Conservation (phyloP, 2,113 vertebrate species). For the Psettodes erumei region DNA sequence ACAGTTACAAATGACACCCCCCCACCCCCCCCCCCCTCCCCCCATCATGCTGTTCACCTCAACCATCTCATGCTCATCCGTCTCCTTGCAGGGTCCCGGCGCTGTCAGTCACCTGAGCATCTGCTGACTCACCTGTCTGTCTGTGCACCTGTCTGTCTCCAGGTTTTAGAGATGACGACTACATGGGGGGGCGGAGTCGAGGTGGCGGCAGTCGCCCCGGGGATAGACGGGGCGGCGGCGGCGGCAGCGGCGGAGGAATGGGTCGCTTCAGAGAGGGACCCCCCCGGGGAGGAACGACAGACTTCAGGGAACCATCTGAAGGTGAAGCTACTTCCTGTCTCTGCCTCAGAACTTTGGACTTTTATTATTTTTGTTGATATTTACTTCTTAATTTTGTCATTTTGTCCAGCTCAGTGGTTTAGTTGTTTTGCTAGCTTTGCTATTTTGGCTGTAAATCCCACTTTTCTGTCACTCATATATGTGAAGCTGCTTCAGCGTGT, state of each 20-base stretch:
- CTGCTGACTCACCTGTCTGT: constrained; percentile 4
- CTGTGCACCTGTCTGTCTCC: constrained; percentile 23
- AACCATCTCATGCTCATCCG: constrained; percentile 29
- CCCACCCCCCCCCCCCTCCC: background rate
- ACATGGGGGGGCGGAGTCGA: constrained; percentile 89
- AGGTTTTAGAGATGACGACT: constrained; percentile 95
- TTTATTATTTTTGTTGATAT: background rate
- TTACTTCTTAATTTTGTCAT: background rate
- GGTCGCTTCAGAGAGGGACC: constrained; percentile 93
- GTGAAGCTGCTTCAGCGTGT: background rate
- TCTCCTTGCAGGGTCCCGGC: constrained; percentile 5
- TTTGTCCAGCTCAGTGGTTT: no score
- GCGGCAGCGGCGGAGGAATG: constrained; percentile 58
- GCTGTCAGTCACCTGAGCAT: constrained; percentile 3
- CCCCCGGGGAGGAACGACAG: constrained; percentile 87
- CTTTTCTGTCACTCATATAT: no score
- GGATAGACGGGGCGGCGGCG: constrained; percentile 87
- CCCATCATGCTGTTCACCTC: constrained; percentile 40
- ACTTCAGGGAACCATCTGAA: constrained; percentile 99
- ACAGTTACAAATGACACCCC: no score
- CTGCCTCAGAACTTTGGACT: no score
- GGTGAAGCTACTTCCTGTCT: constrained; percentile 78
- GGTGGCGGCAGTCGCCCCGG: constrained; percentile 88
- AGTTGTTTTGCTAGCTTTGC: no score
- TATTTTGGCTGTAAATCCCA: no score